phyloP scores from a whole-genome alignment of 2,888 invertebrate species.

The Alentia gelatinosa region DNA sequence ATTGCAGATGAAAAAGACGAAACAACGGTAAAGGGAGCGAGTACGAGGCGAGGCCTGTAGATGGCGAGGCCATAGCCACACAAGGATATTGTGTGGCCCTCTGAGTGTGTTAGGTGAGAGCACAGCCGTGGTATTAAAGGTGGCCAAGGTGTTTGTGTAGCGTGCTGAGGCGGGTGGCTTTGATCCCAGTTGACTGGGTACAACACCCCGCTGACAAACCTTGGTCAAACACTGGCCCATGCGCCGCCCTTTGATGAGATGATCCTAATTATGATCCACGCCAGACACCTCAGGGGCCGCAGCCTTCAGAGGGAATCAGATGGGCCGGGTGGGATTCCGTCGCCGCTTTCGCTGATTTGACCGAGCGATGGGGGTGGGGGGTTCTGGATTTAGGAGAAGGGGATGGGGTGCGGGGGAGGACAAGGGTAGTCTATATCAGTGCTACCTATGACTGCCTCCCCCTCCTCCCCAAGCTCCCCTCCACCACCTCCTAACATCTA shows the following conservation, averaged over 20 bases:
- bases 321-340: not conserved
- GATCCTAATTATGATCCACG: conserved; percentile 12
- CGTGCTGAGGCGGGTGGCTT: not conserved
- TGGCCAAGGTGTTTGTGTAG: not conserved
- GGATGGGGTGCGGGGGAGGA: not conserved
- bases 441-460: not conserved
- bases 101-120: not conserved
- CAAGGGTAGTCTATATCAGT: not conserved
- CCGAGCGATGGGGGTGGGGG: not conserved
- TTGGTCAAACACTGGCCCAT: not conserved
- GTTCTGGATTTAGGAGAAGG: not conserved
- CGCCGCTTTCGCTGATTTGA: not conserved
- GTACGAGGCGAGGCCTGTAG: not conserved
- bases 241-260: not conserved
- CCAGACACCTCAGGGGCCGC: not conserved
- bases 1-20: too few species aligned
- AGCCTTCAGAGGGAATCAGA: not conserved
- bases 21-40: too few species aligned
- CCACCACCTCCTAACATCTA: not conserved
- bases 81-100: not conserved
- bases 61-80: not conserved
- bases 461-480: not conserved
- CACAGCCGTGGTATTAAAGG: not conserved
- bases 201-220: not conserved
- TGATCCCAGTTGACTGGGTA: conserved; percentile 22